Evolutionary conservation across 2,113 vertebrate genomes (phyloP), one percentile per base, ranked within the genome.

Genomic region (Delphinapterus leucas): DNA sequence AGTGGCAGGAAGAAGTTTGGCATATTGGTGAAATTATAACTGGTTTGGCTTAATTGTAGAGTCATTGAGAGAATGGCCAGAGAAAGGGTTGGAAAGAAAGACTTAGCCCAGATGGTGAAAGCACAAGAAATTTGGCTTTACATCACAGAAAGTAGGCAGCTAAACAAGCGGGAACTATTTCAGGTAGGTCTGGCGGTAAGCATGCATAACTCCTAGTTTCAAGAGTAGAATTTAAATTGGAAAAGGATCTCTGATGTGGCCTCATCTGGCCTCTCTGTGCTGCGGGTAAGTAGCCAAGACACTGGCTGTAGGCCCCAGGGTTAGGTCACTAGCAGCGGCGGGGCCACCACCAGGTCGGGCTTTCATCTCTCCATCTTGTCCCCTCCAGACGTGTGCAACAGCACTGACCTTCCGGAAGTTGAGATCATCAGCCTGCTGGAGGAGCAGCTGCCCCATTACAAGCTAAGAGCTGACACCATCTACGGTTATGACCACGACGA

Each of bases 361-460:
- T 12, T 88, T 97, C 36, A 90, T 1, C 2, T 26, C 21, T 44
- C 20, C 0, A 0, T 79, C 38, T 58, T 28, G 49, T 74, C 71
- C 68, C 68, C 87, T 81, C 70, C 97, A 99, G 99, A 99, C 99
- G 99, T 99, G 99, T 99, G 99, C 99, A 99, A 99, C 96, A 99
- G 99, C 99, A 99, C 99, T 97, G 99, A 99, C 96, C 99, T 99
- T 98, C 99, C 99, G 44, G 99, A 99, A 99, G 99, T 99, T 53
- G 99, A 99, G 99, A 99, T 99, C 98, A 99, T 99, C 98, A 99
- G 99, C 97, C 98, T 99, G 44, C 98, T 99, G 99, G 99, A 99
- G 98, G 99, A 99, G 97, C 99, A 99, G 98, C 98, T 99, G 97
- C 99, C 99, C 74, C 99, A 99, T 97, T 99, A 99, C 97, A 99